Evolutionary conservation across 2,888 invertebrate genomes (phyloP).

Genomic region (Lepeophtheirus nordmannii): DNA sequence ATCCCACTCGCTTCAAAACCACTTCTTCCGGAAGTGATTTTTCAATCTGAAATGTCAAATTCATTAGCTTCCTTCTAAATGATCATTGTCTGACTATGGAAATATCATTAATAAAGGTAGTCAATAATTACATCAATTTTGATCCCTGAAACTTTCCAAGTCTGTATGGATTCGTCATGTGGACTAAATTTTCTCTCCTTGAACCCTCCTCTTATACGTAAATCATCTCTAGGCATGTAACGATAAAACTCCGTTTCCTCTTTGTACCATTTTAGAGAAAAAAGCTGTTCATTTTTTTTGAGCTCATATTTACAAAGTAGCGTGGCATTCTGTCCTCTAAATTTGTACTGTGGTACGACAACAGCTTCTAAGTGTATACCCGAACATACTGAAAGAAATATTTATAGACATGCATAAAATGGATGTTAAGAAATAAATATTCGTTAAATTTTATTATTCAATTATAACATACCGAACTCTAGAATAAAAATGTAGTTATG

Average conservation of each 20-base stretch:
- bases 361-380: constrained; percentile 19
- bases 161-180: constrained; percentile 5
- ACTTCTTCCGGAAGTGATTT: constrained; percentile 4
- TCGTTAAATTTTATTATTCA: no score
- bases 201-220: not conserved
- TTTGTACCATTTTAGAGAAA: constrained; percentile 24
- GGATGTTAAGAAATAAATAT: no score
- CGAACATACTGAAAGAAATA: constrained; percentile 12
- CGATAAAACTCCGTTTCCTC: constrained; percentile 23
- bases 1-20: constrained; percentile 10
- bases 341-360: constrained; percentile 19
- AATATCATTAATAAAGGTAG: not conserved
- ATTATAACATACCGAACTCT: no score
- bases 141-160: constrained; percentile 21
- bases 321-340: constrained; percentile 18
- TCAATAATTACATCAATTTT: constrained; percentile 22
- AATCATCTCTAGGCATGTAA: constrained; percentile 9
- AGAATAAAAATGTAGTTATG: no score
- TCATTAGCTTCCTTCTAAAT: not conserved
- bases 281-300: constrained; percentile 11
- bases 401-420: not conserved
- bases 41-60: not conserved
- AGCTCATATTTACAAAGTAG: constrained; percentile 23
- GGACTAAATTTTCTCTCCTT: not conserved
- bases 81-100: not conserved